Conservation (phyloP, 2,888 invertebrate genomes). For the Raillietiella orientalis region DNA sequence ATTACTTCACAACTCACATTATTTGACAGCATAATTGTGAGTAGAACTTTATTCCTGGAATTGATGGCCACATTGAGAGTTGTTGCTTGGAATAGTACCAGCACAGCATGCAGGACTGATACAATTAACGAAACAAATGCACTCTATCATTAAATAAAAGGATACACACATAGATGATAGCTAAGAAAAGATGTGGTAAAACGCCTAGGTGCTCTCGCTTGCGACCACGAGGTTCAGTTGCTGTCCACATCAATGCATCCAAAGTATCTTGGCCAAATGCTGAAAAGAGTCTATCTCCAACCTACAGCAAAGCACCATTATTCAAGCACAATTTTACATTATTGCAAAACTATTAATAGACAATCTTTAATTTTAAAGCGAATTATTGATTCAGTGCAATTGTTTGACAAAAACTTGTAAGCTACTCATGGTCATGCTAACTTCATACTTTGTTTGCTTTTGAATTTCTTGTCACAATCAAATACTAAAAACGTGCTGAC, state of each 20-base stretch:
- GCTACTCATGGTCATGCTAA: no score
- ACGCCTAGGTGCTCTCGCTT: conserved; percentile 54
- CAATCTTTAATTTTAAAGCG: no score
- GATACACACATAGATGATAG: conserved; percentile 78
- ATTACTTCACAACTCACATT: conserved; percentile 46
- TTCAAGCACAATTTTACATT: background rate
- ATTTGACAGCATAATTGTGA: conserved; percentile 99
- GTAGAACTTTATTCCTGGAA: conserved; percentile 83
- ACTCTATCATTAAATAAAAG: conserved; percentile 18
- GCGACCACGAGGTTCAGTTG: conserved; percentile 63
- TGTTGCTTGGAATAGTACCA: conserved; percentile 81
- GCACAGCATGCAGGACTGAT: conserved; percentile 39
- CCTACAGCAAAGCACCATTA: no score
- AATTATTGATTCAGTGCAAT: no score
- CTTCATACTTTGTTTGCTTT: no score
- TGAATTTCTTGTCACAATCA: no score
- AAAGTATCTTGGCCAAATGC: conserved; percentile 94
- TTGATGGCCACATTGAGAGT: conserved; percentile 97
- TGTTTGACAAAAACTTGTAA: no score
- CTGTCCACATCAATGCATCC: conserved; percentile 94
- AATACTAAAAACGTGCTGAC: no score
- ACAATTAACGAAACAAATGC: conserved; percentile 1
- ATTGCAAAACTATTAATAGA: conserved; percentile 1
- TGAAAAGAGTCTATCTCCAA: conserved; percentile 70
- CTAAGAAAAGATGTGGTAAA: conserved; percentile 62